A percentile compares a stretch with the other conserved stretches of the same genome.
Conservation (phyloP, 2,888 invertebrate genomes). For the Drosophila vallismaia region DNA sequence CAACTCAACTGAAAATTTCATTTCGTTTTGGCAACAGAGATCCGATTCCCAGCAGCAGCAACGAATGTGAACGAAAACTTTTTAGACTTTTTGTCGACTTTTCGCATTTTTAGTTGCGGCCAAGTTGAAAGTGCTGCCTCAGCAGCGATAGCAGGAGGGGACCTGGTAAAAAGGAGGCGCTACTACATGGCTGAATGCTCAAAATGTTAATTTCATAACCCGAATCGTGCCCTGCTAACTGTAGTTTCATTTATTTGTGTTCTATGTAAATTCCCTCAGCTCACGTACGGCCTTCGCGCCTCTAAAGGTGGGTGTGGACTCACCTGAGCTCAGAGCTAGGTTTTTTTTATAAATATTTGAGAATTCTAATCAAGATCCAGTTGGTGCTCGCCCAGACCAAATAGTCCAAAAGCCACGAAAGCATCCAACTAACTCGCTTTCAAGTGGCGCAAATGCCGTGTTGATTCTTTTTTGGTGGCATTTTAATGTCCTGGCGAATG, state of each 20-base stretch:
- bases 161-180: slow-evolving; percentile 6
- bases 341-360: slow-evolving; percentile 81
- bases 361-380: slow-evolving; percentile 83
- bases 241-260: slow-evolving; percentile 77
- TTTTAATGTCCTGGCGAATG: slow-evolving; percentile 79
- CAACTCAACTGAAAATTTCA: slow-evolving; percentile 78
- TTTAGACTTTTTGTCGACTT: slow-evolving; percentile 81
- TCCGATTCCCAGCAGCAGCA: slow-evolving; percentile 24
- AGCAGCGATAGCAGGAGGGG: slow-evolving; percentile 42
- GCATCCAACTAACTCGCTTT: slow-evolving; percentile 17
- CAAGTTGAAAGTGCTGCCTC: slow-evolving; percentile 73
- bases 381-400: slow-evolving; percentile 37
- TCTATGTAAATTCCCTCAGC: slow-evolving; percentile 75
- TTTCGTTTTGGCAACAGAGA: slow-evolving; percentile 60
- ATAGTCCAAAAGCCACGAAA: slow-evolving; percentile 12
- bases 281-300: slow-evolving; percentile 37
- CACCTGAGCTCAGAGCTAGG: slow-evolving; percentile 60
- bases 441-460: slow-evolving; percentile 76
- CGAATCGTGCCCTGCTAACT: slow-evolving; percentile 73
- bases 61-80: slow-evolving; percentile 64
- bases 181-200: slow-evolving; percentile 19
- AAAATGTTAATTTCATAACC: slow-evolving; percentile 80
- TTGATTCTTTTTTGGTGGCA: slow-evolving; percentile 80
- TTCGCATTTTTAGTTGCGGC: slow-evolving; percentile 73
- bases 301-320: slow-evolving; percentile 40